These are phyloP conservation scores for Zingel zingel DNA, from an alignment of 2,113 vertebrate genomes.

Conservation along the genomic window DNA sequence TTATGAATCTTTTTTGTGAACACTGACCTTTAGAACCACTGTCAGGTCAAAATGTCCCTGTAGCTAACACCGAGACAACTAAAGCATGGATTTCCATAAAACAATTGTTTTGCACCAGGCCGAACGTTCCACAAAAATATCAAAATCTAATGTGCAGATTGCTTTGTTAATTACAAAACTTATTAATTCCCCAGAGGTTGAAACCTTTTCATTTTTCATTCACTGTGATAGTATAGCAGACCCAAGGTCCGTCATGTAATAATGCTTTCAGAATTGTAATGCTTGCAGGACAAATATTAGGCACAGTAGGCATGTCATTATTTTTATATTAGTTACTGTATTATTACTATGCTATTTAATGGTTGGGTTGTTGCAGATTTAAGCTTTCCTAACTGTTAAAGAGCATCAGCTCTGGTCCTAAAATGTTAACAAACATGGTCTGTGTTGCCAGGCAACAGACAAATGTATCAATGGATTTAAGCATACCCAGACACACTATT, in stretches of 20 bases:
- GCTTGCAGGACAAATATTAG: conserved; percentile 6
- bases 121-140: conserved; percentile 9
- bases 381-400: conserved; percentile 46
- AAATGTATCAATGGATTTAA: conserved; percentile 73
- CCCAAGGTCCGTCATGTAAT: not conserved
- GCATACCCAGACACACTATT: conserved; percentile 65
- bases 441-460: conserved; percentile 75
- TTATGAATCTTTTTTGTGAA: conserved; percentile 15
- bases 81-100: not conserved
- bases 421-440: conserved; percentile 61
- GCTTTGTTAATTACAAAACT: conserved; percentile 7
- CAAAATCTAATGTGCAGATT: conserved; percentile 16
- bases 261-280: conserved; percentile 1
- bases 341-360: conserved; percentile 27
- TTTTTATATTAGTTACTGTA: conserved; percentile 13
- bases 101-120: not conserved
- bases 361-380: conserved; percentile 18
- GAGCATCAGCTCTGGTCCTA: conserved; percentile 50
- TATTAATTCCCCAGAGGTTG: not conserved
- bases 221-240: not conserved
- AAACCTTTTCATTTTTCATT: conserved; percentile 1
- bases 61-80: not conserved
- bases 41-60: not conserved
- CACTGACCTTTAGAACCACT: not conserved
- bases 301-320: conserved; percentile 3